These are phyloP conservation scores for Oxystoma pomonae DNA, from an alignment of 2,888 invertebrate species.

Conservation along the genomic window DNA sequence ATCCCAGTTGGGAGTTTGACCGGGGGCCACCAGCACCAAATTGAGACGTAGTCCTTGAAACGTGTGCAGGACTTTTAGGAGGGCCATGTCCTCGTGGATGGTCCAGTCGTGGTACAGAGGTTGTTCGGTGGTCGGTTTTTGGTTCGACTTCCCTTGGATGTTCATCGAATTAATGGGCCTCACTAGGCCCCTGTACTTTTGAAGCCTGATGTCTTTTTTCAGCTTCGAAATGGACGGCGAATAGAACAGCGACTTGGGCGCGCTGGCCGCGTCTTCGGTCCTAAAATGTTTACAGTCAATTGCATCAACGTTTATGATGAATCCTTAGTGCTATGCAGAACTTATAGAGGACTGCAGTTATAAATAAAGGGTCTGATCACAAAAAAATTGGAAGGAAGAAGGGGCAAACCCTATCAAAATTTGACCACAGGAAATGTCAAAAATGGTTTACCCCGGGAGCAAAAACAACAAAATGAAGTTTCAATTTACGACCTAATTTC, in stretches of 20 bases:
- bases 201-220: slow-evolving; percentile 71
- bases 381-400: too few relatives aligned
- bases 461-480: too few relatives aligned
- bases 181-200: slow-evolving; percentile 58
- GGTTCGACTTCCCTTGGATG: slow-evolving; percentile 48
- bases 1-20: slow-evolving; percentile 95
- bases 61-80: slow-evolving; percentile 75
- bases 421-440: too few relatives aligned
- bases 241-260: slow-evolving; percentile 79
- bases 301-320: too few relatives aligned
- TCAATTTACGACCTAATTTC: too few relatives aligned
- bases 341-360: too few relatives aligned
- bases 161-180: slow-evolving; percentile 31
- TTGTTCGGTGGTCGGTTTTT: slow-evolving; percentile 48
- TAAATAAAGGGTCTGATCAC: too few relatives aligned
- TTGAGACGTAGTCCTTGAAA: slow-evolving; percentile 72
- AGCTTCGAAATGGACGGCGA: slow-evolving; percentile 70
- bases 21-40: slow-evolving; percentile 69
- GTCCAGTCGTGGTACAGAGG: slow-evolving; percentile 82
- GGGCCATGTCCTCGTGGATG: slow-evolving; percentile 84
- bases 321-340: too few relatives aligned
- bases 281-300: too few relatives aligned
- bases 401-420: too few relatives aligned
- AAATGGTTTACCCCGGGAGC: too few relatives aligned
- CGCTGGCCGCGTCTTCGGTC: slow-evolving; percentile 67